Conservation (phyloP, 2,797 vertebrate species). For the Muscicapa comitata region DNA sequence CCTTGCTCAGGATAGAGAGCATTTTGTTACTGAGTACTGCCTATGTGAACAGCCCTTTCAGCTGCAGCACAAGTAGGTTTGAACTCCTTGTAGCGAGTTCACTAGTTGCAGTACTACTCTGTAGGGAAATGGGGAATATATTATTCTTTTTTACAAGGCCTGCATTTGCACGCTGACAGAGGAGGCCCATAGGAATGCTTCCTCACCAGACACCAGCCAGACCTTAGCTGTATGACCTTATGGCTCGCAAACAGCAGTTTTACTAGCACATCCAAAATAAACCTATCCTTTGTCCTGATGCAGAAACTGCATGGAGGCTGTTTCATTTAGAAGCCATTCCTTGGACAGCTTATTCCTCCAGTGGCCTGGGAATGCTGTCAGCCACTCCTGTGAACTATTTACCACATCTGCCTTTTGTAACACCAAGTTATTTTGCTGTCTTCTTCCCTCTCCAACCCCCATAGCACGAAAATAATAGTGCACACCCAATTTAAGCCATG, state of each 20-base stretch:
- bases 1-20: not conserved
- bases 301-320: constrained; percentile 22
- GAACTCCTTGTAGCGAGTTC: not conserved
- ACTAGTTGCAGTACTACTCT: not conserved
- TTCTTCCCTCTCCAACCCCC: not conserved
- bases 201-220: constrained; percentile 32
- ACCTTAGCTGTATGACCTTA: constrained; percentile 22
- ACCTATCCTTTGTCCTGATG: constrained; percentile 19
- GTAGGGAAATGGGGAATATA: not conserved
- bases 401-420: constrained; percentile 32
- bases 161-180: not conserved
- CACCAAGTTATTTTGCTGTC: not conserved
- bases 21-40: not conserved
- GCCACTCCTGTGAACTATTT: constrained; percentile 10
- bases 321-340: constrained; percentile 36
- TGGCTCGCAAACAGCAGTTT: not conserved
- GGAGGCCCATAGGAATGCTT: constrained; percentile 22
- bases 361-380: constrained; percentile 18
- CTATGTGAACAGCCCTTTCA: not conserved
- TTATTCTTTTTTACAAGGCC: constrained; percentile 15
- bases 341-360: constrained; percentile 29
- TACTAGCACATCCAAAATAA: constrained; percentile 54
- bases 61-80: not conserved
- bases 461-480: not conserved
- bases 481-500: not conserved